A percentile compares a stretch with the other conserved stretches of the same genome.
These are phyloP conservation scores for Merops nubicus DNA, from an alignment of 2,113 vertebrate genomes.

Conservation along the genomic window DNA sequence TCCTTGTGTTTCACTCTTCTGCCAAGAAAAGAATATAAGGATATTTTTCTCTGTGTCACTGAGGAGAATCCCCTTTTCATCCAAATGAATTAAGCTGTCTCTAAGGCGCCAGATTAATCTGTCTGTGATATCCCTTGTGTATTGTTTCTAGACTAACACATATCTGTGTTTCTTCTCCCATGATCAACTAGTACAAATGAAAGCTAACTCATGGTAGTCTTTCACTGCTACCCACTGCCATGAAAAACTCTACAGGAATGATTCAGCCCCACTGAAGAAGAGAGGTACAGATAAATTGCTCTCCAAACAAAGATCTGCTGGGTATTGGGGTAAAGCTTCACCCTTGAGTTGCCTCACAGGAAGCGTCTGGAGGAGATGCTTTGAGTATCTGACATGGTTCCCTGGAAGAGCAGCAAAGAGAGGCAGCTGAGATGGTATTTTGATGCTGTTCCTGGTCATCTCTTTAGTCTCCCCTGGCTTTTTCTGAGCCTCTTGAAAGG, in stretches of 20 bases:
- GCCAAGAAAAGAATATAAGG: slow-evolving; percentile 24
- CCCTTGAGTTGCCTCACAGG: background rate
- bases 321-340: background rate
- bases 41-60: slow-evolving; percentile 9
- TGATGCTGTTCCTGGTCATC: background rate
- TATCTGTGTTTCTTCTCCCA: background rate
- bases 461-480: background rate
- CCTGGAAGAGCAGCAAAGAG: background rate
- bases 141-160: slow-evolving; percentile 1
- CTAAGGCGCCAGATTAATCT: slow-evolving; percentile 53
- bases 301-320: background rate
- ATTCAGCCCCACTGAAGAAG: background rate
- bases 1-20: background rate
- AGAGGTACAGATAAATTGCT: background rate
- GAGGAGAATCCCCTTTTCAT: slow-evolving; percentile 39
- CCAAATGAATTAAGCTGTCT: slow-evolving; percentile 51
- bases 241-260: background rate
- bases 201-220: background rate
- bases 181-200: background rate
- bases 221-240: background rate
- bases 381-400: background rate
- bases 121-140: slow-evolving; percentile 11
- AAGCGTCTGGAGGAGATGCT: background rate
- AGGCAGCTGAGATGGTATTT: background rate
- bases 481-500: background rate